Percentiles rank a stretch among this genome's conserved stretches.
Evolutionary conservation across 2,888 invertebrate species (phyloP).

Genomic region (Coenonympha arcania): DNA sequence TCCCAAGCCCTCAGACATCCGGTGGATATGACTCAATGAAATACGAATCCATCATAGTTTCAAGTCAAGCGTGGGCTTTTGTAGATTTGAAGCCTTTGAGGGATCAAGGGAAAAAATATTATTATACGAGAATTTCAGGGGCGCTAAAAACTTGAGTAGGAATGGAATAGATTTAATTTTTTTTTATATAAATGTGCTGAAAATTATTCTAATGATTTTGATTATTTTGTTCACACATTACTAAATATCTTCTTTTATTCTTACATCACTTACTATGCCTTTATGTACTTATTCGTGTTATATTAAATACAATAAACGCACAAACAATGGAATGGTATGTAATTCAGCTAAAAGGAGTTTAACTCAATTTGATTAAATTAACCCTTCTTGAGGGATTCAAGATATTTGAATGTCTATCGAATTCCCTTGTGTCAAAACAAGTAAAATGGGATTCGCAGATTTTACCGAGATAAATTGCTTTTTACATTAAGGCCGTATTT

Average conservation of each 20-base stretch:
- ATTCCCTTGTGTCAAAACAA: conserved; percentile 17
- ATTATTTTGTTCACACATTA: no score
- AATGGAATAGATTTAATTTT: no score
- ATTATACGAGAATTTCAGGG: no score
- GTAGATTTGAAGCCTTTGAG: no score
- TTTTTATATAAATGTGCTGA: no score
- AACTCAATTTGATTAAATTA: conserved; percentile 16
- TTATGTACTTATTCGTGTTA: no score
- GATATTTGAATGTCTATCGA: conserved; percentile 22
- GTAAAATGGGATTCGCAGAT: conserved; percentile 16
- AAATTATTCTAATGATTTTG: no score
- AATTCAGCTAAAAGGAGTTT: conserved; percentile 6
- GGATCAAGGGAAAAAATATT: no score
- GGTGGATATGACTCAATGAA: not conserved
- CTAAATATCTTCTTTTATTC: no score
- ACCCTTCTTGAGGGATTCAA: conserved; percentile 18
- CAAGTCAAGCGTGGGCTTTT: not conserved
- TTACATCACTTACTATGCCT: no score
- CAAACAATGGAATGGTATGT: conserved; percentile 1
- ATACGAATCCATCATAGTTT: not conserved
- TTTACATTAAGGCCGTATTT: conserved; percentile 9
- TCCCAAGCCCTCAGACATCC: not conserved
- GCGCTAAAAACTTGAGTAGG: no score
- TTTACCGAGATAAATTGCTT: conserved; percentile 3
- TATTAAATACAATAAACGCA: not conserved